Evolutionary conservation across 2,888 invertebrate species (phyloP), one percentile per base, ranked within the genome.

Genomic region (Neoaliturus tenellus): DNA sequence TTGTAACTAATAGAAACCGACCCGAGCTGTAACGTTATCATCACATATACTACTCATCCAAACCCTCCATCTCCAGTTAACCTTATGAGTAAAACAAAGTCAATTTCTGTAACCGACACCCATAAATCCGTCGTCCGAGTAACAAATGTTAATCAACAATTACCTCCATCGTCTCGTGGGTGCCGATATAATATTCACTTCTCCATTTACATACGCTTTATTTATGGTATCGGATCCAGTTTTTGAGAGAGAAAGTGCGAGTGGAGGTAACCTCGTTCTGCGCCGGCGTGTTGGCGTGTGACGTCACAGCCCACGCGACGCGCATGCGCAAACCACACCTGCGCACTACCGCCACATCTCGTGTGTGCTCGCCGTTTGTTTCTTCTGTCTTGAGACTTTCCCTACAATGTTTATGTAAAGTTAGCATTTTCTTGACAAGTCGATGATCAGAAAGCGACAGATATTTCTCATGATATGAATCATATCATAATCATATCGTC

Each of bases 171-270:
- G 35, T 14, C 67, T 35, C 39, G 75, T 75, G 75, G 75, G 75
- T 44, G 75, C 48, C 48, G 44, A 41, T 75, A 48, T 75, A 75
- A 75, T 75, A 75, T 75, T 75, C 75, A 75, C 62, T 39, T 39
- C 67, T 23, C 4, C 44, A 75, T 75, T 75, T 75, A 75, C 75
- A 75, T 75, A 48, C 44, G 75, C n/a, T 48, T 75, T 75, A 75
- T 75, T 75, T 75, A 75, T 75, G 75, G 75, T 48, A 75, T 75
- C 28, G 75, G 75, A 75, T 75, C 75, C 75, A 75, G 75, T 75
- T 75, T 75, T 75, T 25, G 78, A 78, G 78, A 78, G 78, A 78
- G 78, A 78, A 78, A 78, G 78, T 78, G 55, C 35, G 55, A 33
- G 75, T 20, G 51, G 20, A n/a, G 33, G 33, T 55, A 31, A 35